A percentile compares a stretch with the other conserved stretches of the same genome.
Evolutionary conservation across 2,888 invertebrate genomes (phyloP).

Genomic region (Endomychus coccineus): DNA sequence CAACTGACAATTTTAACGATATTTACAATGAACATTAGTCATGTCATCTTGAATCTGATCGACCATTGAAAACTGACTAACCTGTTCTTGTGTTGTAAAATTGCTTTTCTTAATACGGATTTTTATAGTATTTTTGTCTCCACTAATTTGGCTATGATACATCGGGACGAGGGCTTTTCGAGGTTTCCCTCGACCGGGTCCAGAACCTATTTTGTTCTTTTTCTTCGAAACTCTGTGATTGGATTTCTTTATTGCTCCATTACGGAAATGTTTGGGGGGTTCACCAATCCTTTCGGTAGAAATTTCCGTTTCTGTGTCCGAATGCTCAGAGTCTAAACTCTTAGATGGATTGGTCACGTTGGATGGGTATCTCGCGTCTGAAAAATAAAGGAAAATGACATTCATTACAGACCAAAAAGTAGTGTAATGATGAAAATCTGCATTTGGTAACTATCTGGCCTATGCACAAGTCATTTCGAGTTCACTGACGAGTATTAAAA

Average conservation of each 20-base stretch:
- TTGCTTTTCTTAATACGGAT: constrained; percentile 61
- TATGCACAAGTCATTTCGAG: too few species aligned
- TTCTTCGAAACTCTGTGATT: constrained; percentile 24
- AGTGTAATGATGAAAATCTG: too few species aligned
- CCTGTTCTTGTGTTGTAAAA: constrained; percentile 35
- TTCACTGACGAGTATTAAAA: too few species aligned
- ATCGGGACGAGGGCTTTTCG: constrained; percentile 47
- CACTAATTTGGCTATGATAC: constrained; percentile 55
- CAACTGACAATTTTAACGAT: too few species aligned
- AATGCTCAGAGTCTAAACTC: constrained; percentile 11
- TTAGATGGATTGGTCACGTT: too few species aligned
- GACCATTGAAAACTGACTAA: constrained; percentile 15
- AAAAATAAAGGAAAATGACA: too few species aligned
- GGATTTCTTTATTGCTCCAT: constrained; percentile 29
- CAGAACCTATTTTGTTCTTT: constrained; percentile 30
- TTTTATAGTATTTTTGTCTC: constrained; percentile 62
- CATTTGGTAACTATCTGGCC: too few species aligned
- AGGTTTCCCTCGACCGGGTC: constrained; percentile 41
- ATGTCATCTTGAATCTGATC: too few species aligned
- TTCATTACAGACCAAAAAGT: too few species aligned
- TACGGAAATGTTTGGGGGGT: constrained; percentile 15
- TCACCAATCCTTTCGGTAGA: background rate
- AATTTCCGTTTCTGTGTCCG: constrained; percentile 9
- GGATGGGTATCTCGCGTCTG: too few species aligned
- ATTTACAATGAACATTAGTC: too few species aligned